Percentiles rank a stretch among this genome's conserved stretches.
Evolutionary conservation across 2,888 invertebrate species (phyloP).

Genomic region (Nomada ruficornis): DNA sequence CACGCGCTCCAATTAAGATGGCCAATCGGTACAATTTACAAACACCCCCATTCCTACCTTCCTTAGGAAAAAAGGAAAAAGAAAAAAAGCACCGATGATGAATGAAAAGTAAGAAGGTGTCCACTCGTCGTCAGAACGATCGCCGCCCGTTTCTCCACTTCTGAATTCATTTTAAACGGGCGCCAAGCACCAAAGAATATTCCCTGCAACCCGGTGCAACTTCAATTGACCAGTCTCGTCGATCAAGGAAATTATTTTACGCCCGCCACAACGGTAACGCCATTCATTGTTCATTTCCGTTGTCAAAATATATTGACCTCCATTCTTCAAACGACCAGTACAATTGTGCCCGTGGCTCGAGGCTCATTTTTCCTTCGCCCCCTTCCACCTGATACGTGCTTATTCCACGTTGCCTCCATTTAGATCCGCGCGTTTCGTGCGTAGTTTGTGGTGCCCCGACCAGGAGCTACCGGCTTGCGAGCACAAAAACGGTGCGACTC

Average conservation of each 20-base stretch:
- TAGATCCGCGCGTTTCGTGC: slow-evolving; percentile 44
- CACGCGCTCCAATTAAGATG: not conserved
- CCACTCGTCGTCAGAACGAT: no score
- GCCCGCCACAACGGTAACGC: not conserved
- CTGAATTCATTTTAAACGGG: not conserved
- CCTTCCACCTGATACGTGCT: slow-evolving; percentile 20
- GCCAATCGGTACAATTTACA: not conserved
- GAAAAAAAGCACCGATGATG: no score
- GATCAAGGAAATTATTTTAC: not conserved
- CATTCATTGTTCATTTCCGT: not conserved
- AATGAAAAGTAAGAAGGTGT: no score
- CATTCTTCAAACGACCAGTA: slow-evolving; percentile 18
- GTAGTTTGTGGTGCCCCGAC: slow-evolving; percentile 18
- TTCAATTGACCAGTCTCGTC: not conserved
- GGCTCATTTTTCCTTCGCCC: not conserved
- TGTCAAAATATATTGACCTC: slow-evolving; percentile 3
- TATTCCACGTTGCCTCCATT: slow-evolving; percentile 25
- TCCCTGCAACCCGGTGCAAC: not conserved
- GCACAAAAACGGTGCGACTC: slow-evolving; percentile 81
- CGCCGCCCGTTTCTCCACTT: not conserved
- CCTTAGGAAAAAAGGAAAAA: no score
- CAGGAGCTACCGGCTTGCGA: slow-evolving; percentile 61
- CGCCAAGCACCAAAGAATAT: not conserved
- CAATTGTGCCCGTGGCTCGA: not conserved
- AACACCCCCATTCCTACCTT: no score